phyloP scores from a whole-genome alignment of 2,797 vertebrate genomes.

The Adrianichthys oophorus region DNA sequence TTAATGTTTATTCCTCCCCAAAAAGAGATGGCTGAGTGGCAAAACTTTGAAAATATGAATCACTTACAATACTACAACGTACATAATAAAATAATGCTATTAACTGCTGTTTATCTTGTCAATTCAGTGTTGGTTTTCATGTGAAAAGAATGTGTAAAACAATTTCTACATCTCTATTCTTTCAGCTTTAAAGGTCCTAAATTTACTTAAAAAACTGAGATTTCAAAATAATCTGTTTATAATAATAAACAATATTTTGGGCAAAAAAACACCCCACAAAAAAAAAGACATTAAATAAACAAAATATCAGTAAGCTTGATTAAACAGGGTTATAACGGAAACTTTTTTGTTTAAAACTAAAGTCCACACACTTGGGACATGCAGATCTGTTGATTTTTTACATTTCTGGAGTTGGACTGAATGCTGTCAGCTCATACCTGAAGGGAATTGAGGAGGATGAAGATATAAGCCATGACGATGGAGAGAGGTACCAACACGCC shows the following conservation, averaged over 20 bases:
- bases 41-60: background rate
- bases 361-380: background rate
- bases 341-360: background rate
- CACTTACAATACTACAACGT: background rate
- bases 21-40: no score
- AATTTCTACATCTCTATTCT: background rate
- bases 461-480: constrained; percentile 80
- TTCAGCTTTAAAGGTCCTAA: no score
- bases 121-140: background rate
- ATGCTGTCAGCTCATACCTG: constrained; percentile 68
- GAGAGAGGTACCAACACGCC: constrained; percentile 82
- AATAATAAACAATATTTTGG: no score
- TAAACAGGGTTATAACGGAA: background rate
- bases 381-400: background rate
- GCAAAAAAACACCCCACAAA: background rate
- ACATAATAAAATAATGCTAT: background rate
- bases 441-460: constrained; percentile 82
- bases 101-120: background rate
- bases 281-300: background rate
- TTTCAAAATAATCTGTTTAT: background rate
- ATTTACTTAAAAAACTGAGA: no score
- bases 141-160: background rate
- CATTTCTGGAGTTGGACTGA: background rate
- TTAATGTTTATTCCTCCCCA: constrained; percentile 3
- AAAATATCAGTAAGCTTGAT: background rate